Evolutionary conservation across 2,888 invertebrate genomes (phyloP), one percentile per base, ranked within the genome.

Genomic region (Leptura quadrifasciata): DNA sequence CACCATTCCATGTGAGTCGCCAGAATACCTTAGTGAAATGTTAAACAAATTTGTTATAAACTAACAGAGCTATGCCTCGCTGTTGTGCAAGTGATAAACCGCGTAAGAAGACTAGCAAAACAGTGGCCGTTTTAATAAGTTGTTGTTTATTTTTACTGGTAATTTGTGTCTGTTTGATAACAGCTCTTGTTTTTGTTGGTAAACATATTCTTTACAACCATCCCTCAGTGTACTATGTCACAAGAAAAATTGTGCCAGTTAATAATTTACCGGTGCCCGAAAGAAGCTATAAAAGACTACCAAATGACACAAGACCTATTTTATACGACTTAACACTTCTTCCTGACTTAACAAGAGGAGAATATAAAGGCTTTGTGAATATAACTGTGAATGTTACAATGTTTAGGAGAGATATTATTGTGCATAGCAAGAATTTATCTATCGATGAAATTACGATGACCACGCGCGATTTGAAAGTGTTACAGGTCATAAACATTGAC

Each of bases 241-340:
- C 60, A 1, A 74, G 57, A 58, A 61, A 72, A 31, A 17, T n/a
- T 6, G 27, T 52, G n/a, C 21, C 47, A 4, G n/a, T 65, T 10
- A 24, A 54, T 6, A 52, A 17, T 5, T 17, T 72, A 2, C 27
- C 64, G 2, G 67, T 72, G 10, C 68, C 74, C 0, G 75, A 74
- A 12, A 68, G 54, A 17, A 60, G 73, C 3, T 80, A 70, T 69
- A 72, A 76, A 73, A 91, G 94, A 57, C 88, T 95, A 65, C 92
- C 94, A 0, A 87, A 88, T 9, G 90, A 91, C 64, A 90, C 93
- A 0, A 88, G 88, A 17, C 94, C 95, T 0, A 78, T 91, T 2
- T 91, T 91, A 75, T 95, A 95, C 84, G 92, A 94, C 72, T 86
- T 95, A 5, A 91, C 89, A 17, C 87, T 95, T 70, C 90, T 92